A percentile compares a stretch with the other conserved stretches of the same genome.
Evolutionary conservation across 2,888 invertebrate species (phyloP).

Genomic region (Ecliptopera silaceata): DNA sequence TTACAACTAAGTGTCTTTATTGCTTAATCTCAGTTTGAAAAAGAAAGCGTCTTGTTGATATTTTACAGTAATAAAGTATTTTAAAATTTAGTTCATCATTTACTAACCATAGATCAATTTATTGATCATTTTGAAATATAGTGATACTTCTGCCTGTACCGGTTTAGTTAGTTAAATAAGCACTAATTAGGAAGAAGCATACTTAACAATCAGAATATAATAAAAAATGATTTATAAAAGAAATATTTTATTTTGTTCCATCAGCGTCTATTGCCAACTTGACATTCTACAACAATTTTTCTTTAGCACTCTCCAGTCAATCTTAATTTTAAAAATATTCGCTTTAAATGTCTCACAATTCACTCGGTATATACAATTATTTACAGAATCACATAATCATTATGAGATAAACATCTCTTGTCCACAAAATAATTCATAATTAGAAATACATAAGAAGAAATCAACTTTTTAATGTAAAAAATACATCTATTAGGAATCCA

Average conservation of each 20-base stretch:
- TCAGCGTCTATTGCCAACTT: slow-evolving; percentile 47
- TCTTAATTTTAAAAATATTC: slow-evolving; percentile 30
- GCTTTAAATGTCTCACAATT: slow-evolving; percentile 23
- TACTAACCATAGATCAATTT: too few species aligned
- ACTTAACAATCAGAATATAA: slow-evolving; percentile 29
- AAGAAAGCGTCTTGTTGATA: too few species aligned
- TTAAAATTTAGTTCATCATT: too few species aligned
- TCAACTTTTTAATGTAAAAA: slow-evolving; percentile 1
- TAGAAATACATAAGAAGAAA: slow-evolving; percentile 8
- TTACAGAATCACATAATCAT: slow-evolving; percentile 28
- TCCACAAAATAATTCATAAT: slow-evolving; percentile 24
- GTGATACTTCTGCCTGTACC: too few species aligned
- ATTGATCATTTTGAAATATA: too few species aligned
- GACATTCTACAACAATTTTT: slow-evolving; percentile 30
- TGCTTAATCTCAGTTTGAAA: too few species aligned
- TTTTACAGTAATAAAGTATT: too few species aligned
- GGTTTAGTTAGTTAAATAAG: too few species aligned
- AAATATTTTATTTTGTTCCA: slow-evolving; percentile 74
- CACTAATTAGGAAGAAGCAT: too few species aligned
- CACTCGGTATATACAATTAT: slow-evolving; percentile 34
- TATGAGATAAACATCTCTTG: slow-evolving; percentile 28
- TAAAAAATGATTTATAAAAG: slow-evolving; percentile 53
- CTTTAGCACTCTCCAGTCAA: slow-evolving; percentile 26
- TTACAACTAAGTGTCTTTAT: too few species aligned
- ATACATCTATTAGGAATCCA: slow-evolving; percentile 5